Evolutionary conservation across 2,888 invertebrate species (phyloP).

Genomic region (Andrena dorsata): DNA sequence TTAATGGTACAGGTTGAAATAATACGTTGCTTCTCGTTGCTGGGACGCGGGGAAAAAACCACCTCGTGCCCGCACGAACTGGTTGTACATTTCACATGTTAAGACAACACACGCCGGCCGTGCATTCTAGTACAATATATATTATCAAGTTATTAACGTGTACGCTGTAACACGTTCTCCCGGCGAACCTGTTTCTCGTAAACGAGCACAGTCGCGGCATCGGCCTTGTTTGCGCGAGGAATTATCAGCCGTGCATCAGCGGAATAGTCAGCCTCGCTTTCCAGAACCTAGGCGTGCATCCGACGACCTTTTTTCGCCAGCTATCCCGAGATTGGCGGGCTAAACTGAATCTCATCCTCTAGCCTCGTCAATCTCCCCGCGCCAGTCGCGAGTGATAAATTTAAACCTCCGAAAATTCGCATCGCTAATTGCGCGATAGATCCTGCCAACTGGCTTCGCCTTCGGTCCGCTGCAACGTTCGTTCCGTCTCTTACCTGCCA

Average conservation of each 20-base stretch:
- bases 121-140: constrained; percentile 46
- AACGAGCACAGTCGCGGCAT: constrained; percentile 19
- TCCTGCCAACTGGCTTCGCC: too few species aligned
- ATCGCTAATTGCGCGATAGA: too few species aligned
- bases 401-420: too few species aligned
- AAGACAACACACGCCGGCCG: constrained; percentile 35
- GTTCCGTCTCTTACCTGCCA: too few species aligned
- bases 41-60: constrained; percentile 20
- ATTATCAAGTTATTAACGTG: constrained; percentile 60
- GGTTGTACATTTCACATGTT: constrained; percentile 46
- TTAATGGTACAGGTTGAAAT: constrained; percentile 39
- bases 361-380: too few species aligned
- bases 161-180: constrained; percentile 41
- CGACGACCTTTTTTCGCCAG: not conserved
- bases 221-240: constrained; percentile 28
- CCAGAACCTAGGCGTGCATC: not conserved
- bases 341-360: too few species aligned
- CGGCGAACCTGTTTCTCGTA: constrained; percentile 50
- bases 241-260: constrained; percentile 31
- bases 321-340: too few species aligned
- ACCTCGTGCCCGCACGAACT: not conserved
- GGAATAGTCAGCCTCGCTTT: constrained; percentile 14
- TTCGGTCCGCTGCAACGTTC: too few species aligned
- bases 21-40: constrained; percentile 20
- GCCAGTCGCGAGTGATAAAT: too few species aligned